phyloP scores from a whole-genome alignment of 1,140 invertebrate genomes.

The Macrotrachela quadricornifera region DNA sequence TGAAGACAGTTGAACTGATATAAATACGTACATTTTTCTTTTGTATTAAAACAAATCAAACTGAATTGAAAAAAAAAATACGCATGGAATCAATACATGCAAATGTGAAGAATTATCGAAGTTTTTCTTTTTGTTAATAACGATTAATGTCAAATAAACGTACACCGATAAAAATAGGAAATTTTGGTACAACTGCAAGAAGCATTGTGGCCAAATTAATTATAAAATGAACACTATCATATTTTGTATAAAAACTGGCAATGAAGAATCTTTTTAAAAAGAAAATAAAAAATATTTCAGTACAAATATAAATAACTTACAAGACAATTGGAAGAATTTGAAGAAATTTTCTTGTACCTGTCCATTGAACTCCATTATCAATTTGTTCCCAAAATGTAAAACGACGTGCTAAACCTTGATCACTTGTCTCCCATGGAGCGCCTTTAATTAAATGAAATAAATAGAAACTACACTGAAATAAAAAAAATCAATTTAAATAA shows the following conservation, averaged over 20 bases:
- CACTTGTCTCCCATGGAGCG: conserved; percentile 44
- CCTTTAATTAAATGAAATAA: conserved; percentile 47
- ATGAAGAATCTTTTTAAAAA: too few relatives aligned
- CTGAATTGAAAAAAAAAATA: too few relatives aligned
- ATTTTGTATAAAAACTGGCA: conserved; percentile 45
- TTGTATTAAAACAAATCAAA: too few relatives aligned
- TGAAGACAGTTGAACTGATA: too few relatives aligned
- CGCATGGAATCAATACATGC: too few relatives aligned
- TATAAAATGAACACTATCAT: conserved; percentile 43
- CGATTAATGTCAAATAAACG: conserved; percentile 44
- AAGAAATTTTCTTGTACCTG: conserved; percentile 45
- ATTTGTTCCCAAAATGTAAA: conserved; percentile 54
- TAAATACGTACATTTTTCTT: too few relatives aligned
- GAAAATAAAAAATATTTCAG: too few relatives aligned
- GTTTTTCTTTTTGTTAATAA: too few relatives aligned
- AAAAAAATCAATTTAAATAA: conserved; percentile 34
- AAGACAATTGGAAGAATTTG: conserved; percentile 41
- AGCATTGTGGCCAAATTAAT: conserved; percentile 41
- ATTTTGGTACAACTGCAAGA: conserved; percentile 42
- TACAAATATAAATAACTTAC: conserved; percentile 17
- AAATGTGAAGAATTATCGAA: too few relatives aligned
- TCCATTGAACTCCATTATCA: conserved; percentile 48
- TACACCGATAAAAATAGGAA: conserved; percentile 45
- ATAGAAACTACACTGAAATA: conserved; percentile 12
- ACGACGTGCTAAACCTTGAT: conserved; percentile 39